Conservation (phyloP, 1,140 invertebrate species). For the Teleogryllus occipitalis region DNA sequence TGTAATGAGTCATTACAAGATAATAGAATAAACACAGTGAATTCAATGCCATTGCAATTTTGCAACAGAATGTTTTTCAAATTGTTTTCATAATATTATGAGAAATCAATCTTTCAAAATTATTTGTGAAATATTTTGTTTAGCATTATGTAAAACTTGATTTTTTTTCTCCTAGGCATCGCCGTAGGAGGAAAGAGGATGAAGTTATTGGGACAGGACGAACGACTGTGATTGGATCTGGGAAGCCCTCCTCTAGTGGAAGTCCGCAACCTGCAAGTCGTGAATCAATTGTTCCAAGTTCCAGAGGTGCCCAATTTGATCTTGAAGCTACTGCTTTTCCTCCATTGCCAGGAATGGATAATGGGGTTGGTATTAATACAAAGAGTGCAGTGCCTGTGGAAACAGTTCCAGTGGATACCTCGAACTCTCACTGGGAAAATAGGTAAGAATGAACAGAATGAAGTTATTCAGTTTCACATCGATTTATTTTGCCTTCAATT, state of each 20-base stretch:
- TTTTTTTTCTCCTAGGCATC: conserved; percentile 27
- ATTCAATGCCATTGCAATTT: no score
- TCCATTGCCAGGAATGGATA: conserved; percentile 57
- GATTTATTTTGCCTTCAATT: no score
- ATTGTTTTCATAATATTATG: no score
- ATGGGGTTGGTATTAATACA: conserved; percentile 24
- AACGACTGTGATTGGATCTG: background rate
- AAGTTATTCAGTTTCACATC: no score
- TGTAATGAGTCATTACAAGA: no score
- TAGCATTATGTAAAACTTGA: background rate
- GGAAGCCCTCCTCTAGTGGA: conserved; percentile 13
- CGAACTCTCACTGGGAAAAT: conserved; percentile 24
- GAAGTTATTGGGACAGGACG: conserved; percentile 25
- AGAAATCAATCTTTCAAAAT: background rate
- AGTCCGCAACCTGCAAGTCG: conserved; percentile 22
- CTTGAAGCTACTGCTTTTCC: conserved; percentile 73
- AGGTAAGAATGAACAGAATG: conserved; percentile 11
- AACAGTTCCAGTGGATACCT: conserved; percentile 11
- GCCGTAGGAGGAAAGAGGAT: conserved; percentile 40
- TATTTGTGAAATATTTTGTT: background rate
- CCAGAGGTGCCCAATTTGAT: conserved; percentile 51
- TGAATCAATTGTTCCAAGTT: conserved; percentile 9
- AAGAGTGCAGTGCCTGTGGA: conserved; percentile 21
- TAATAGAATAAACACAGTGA: no score
- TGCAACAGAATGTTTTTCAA: no score